Evolutionary conservation across 2,888 invertebrate species (phyloP).

Genomic region (Andrena hattorfiana): DNA sequence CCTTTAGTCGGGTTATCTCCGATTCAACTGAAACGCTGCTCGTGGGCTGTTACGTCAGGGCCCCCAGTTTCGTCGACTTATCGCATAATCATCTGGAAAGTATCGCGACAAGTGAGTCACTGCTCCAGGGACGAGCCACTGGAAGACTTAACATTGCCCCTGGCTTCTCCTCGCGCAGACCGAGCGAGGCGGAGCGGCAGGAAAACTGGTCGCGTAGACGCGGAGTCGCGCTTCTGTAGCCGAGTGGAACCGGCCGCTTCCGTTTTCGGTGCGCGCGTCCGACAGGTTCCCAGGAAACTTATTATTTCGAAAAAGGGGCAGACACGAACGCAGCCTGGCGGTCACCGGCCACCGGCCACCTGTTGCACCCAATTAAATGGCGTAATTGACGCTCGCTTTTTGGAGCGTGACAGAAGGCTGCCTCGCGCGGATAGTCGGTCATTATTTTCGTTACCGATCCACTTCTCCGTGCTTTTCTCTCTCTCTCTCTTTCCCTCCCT

Average conservation of each 20-base stretch:
- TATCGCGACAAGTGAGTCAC: constrained; percentile 47
- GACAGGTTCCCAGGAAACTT: constrained; percentile 59
- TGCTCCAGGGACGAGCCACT: constrained; percentile 8
- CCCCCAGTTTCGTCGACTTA: constrained; percentile 13
- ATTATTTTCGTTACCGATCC: constrained; percentile 60
- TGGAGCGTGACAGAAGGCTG: constrained; percentile 73
- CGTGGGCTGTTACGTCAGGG: constrained; percentile 30
- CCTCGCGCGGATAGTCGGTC: constrained; percentile 38
- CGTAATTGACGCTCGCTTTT: constrained; percentile 77
- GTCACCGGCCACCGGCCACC: constrained; percentile 58
- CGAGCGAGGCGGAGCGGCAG: constrained; percentile 19
- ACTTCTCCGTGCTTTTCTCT: not conserved
- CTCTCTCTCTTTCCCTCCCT: not conserved
- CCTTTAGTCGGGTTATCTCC: too few relatives aligned
- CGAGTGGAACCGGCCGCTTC: constrained; percentile 61
- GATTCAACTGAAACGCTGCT: not conserved
- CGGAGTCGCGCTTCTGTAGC: constrained; percentile 33
- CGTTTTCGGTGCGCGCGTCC: constrained; percentile 57
- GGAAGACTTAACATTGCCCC: constrained; percentile 38
- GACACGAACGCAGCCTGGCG: constrained; percentile 34
- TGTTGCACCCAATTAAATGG: constrained; percentile 78
- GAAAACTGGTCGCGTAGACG: constrained; percentile 43
- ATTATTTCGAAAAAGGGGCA: constrained; percentile 67
- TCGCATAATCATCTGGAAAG: constrained; percentile 22
- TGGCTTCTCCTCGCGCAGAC: not conserved